Conservation (phyloP, 2,113 vertebrate genomes). For the Carollia perspicillata region DNA sequence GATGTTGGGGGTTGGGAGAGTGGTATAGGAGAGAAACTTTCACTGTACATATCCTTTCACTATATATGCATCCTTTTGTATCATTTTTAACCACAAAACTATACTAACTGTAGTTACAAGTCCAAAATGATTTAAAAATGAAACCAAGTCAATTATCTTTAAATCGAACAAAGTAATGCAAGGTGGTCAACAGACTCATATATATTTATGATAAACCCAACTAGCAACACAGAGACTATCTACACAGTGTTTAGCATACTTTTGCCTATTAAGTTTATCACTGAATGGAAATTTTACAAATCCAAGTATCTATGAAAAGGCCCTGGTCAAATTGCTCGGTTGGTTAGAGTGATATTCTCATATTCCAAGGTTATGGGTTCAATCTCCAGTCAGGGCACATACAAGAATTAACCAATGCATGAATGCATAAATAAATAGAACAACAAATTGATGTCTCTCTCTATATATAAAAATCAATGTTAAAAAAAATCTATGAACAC, state of each 20-base stretch:
- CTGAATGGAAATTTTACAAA: neutral
- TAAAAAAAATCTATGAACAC: neutral
- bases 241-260: neutral
- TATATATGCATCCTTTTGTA: neutral
- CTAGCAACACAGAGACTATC: neutral
- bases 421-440: no score
- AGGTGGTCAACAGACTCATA: neutral
- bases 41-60: neutral
- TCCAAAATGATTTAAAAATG: constrained; percentile 11
- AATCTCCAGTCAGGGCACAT: no score
- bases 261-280: neutral
- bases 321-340: no score
- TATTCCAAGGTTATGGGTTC: no score
- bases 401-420: no score
- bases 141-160: neutral
- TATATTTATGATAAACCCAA: neutral
- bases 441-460: no score
- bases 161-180: neutral
- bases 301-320: neutral
- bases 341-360: no score
- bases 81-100: neutral
- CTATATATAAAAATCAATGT: no score
- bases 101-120: neutral
- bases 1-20: no score
- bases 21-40: neutral